A percentile compares a stretch with the other conserved stretches of the same genome.
phyloP scores from a whole-genome alignment of 2,888 invertebrate species.

The Tetranychus piercei region DNA sequence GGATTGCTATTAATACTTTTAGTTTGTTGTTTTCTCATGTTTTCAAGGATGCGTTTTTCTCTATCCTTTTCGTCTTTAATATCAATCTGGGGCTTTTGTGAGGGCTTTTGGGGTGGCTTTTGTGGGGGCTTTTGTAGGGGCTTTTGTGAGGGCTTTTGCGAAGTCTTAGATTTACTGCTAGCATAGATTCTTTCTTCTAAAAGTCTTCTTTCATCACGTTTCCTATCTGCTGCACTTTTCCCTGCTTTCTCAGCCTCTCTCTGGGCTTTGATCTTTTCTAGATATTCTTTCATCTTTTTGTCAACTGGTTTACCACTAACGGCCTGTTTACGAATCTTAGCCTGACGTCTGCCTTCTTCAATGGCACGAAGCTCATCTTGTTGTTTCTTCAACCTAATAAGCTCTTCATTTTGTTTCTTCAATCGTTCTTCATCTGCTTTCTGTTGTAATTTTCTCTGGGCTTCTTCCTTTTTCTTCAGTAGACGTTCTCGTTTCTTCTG shows the following conservation, averaged over 20 bases:
- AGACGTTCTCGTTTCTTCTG: background rate
- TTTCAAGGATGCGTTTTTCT: background rate
- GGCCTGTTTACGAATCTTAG: background rate
- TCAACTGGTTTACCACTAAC: background rate
- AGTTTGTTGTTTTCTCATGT: background rate
- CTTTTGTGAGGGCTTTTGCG: background rate
- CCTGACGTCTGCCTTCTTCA: background rate
- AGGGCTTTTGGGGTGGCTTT: background rate
- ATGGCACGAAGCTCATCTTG: background rate
- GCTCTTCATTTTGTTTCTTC: background rate
- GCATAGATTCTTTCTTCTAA: too few relatives aligned
- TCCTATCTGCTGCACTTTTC: background rate
- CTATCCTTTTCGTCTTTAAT: background rate
- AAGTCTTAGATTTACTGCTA: too few relatives aligned
- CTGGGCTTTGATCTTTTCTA: slow-evolving; percentile 3
- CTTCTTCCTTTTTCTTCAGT: background rate
- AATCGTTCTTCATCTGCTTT: background rate
- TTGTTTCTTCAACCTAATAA: background rate
- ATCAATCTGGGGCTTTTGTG: background rate
- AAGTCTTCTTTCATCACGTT: background rate
- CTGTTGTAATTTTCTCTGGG: background rate
- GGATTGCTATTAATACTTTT: background rate
- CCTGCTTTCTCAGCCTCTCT: background rate
- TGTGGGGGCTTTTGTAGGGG: background rate
- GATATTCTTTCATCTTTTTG: slow-evolving; percentile 5